A percentile compares a stretch with the other conserved stretches of the same genome.
phyloP scores from a whole-genome alignment of 2,888 invertebrate species.

The Drosophila trichaetosa region DNA sequence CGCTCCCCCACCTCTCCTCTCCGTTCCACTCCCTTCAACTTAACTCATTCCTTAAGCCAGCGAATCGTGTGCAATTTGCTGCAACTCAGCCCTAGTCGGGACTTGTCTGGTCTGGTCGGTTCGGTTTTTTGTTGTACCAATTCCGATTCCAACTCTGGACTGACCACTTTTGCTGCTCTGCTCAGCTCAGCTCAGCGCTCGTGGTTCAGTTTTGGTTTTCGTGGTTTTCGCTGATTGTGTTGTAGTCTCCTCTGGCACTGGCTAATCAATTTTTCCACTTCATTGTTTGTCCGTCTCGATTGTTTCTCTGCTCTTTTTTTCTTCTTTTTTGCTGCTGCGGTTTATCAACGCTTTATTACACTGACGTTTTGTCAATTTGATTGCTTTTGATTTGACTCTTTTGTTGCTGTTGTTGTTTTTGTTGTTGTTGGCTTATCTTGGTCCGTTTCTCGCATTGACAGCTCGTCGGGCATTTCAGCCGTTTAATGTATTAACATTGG shows the following conservation, averaged over 20 bases:
- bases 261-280: slow-evolving; percentile 70
- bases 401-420: background rate
- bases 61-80: slow-evolving; percentile 76
- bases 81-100: slow-evolving; percentile 43
- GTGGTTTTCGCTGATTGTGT: slow-evolving; percentile 57
- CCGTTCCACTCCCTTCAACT: background rate
- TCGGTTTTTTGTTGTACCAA: slow-evolving; percentile 7
- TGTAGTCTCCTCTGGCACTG: slow-evolving; percentile 13
- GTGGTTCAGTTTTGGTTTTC: slow-evolving; percentile 49
- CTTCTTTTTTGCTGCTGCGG: slow-evolving; percentile 55
- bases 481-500: slow-evolving; percentile 57
- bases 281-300: slow-evolving; percentile 43
- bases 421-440: slow-evolving; percentile 22
- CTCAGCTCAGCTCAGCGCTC: slow-evolving; percentile 29
- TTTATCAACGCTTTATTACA: slow-evolving; percentile 83
- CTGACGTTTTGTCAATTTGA: slow-evolving; percentile 84
- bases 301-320: slow-evolving; percentile 17
- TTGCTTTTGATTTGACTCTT: slow-evolving; percentile 79
- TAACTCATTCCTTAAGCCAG: slow-evolving; percentile 43
- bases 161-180: slow-evolving; percentile 70
- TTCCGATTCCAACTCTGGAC: slow-evolving; percentile 27
- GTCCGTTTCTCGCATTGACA: slow-evolving; percentile 34
- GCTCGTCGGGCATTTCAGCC: slow-evolving; percentile 47
- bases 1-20: background rate
- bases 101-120: slow-evolving; percentile 4